phyloP scores from a whole-genome alignment of 1,140 invertebrate genomes.

The Acyrthosiphon pisum region DNA sequence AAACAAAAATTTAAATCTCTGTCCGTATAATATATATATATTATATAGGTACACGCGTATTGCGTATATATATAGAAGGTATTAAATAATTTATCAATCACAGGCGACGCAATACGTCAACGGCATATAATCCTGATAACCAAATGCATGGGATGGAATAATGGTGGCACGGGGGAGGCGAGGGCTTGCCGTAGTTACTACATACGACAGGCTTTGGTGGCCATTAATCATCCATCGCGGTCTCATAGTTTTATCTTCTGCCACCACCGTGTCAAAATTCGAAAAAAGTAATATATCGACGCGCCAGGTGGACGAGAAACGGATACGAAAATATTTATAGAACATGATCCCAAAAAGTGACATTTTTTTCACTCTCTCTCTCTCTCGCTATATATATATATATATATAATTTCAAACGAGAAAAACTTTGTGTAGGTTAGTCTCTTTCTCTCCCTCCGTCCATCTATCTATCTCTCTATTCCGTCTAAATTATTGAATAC shows the following conservation, averaged over 20 bases:
- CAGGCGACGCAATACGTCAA: slow-evolving; percentile 54
- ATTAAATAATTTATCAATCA: slow-evolving; percentile 56
- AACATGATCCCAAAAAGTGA: slow-evolving; percentile 24
- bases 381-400: neutral
- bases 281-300: slow-evolving; percentile 36
- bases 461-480: neutral
- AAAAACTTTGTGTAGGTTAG: slow-evolving; percentile 1
- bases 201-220: slow-evolving; percentile 25
- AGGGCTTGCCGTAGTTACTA: neutral
- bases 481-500: slow-evolving; percentile 10
- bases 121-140: slow-evolving; percentile 47
- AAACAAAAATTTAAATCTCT: neutral
- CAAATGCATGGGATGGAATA: slow-evolving; percentile 2
- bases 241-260: slow-evolving; percentile 53
- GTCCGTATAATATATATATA: neutral
- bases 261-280: slow-evolving; percentile 39
- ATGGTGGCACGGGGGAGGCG: too few relatives aligned
- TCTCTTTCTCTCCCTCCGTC: neutral
- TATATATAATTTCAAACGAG: neutral
- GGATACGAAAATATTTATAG: slow-evolving; percentile 40
- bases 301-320: slow-evolving; percentile 39
- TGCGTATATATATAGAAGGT: slow-evolving; percentile 17
- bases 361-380: neutral
- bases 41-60: neutral
- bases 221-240: slow-evolving; percentile 54